These are phyloP conservation scores for Trichosurus vulpecula DNA, from an alignment of 2,797 vertebrate genomes.

Conservation along the genomic window DNA sequence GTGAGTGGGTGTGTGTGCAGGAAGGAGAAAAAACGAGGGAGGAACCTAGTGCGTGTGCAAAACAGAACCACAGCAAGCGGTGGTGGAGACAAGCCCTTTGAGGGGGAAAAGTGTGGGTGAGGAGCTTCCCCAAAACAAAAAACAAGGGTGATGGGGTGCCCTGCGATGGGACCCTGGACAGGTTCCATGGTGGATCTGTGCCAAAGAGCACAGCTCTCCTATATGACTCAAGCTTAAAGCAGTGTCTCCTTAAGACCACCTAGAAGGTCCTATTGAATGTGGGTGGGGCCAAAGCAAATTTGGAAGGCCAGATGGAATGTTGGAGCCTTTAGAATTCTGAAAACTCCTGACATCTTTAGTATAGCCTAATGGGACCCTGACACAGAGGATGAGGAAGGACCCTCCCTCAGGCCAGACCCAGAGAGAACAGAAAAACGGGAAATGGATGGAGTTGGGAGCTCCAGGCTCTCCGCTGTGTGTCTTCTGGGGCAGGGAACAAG, in stretches of 20 bases:
- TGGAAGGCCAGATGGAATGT: not conserved
- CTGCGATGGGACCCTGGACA: not conserved
- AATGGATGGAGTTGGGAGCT: not conserved
- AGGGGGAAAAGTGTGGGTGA: not conserved
- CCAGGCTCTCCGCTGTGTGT: not conserved
- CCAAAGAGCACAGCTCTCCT: not conserved
- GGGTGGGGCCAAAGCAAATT: not conserved
- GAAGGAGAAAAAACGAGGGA: not conserved
- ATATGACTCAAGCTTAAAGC: not conserved
- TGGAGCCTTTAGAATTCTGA: not conserved
- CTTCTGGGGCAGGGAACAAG: not conserved
- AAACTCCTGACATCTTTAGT: not conserved
- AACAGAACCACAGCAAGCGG: not conserved
- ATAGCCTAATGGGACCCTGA: not conserved
- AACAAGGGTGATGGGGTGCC: not conserved
- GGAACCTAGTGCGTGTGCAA: not conserved
- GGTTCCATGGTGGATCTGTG: not conserved
- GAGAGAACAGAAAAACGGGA: not conserved
- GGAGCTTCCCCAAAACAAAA: not conserved
- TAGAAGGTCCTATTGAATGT: not conserved
- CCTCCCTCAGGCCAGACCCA: not conserved
- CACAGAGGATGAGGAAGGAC: not conserved
- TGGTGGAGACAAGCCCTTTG: not conserved
- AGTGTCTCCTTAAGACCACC: not conserved
- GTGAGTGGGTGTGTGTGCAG: conserved; percentile 28